Evolutionary conservation across 2,888 invertebrate genomes (phyloP).

Genomic region (Athalia circularis): DNA sequence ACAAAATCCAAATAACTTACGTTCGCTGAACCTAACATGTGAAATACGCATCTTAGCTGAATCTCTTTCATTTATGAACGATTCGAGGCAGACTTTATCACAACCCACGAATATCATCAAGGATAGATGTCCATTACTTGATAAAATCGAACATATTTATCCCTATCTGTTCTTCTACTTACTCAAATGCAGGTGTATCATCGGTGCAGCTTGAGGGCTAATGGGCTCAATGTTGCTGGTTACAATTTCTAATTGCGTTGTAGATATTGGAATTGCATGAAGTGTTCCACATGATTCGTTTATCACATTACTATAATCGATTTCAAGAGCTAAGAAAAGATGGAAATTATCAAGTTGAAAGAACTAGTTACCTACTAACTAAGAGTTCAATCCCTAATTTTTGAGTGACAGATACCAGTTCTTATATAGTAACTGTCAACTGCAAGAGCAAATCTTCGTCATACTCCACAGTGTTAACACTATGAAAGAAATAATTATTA

Average conservation of each 20-base stretch:
- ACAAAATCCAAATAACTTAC: conserved; percentile 81
- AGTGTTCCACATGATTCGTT: conserved; percentile 79
- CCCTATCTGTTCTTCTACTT: conserved; percentile 44
- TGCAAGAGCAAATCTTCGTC: neutral
- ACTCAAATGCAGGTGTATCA: conserved; percentile 78
- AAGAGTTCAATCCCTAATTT: too few relatives aligned
- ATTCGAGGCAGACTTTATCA: too few relatives aligned
- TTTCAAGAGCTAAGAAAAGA: conserved; percentile 48
- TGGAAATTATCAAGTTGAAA: neutral
- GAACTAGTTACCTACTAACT: neutral
- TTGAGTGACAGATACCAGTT: too few relatives aligned
- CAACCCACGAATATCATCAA: too few relatives aligned
- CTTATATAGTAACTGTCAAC: too few relatives aligned
- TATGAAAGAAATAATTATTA: conserved; percentile 44
- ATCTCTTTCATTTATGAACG: too few relatives aligned
- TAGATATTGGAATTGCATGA: conserved; percentile 78
- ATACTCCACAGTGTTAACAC: too few relatives aligned
- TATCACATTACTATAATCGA: conserved; percentile 75
- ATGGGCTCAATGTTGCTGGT: conserved; percentile 74
- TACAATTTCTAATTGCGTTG: conserved; percentile 79
- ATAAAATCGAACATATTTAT: conserved; percentile 3
- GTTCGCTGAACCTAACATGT: conserved; percentile 74
- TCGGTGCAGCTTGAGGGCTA: conserved; percentile 71
- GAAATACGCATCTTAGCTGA: too few relatives aligned
- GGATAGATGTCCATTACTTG: too few relatives aligned